Evolutionary conservation across 2,797 vertebrate genomes (phyloP).

Genomic region (Chiloscyllium punctatum): DNA sequence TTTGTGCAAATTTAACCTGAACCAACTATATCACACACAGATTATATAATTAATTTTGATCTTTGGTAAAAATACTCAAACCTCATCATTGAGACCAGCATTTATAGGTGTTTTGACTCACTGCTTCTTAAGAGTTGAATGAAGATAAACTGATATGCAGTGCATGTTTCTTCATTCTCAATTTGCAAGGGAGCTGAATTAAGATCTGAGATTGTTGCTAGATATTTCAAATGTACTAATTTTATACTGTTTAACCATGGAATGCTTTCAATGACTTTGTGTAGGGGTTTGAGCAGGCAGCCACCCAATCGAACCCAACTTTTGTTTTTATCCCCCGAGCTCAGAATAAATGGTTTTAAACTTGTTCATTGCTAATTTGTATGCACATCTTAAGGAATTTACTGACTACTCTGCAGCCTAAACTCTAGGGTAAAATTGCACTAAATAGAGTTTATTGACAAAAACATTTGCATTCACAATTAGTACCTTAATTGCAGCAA

Average conservation of each 20-base stretch:
- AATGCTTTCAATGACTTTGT: background rate
- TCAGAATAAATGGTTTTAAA: background rate
- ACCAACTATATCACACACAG: background rate
- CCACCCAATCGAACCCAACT: background rate
- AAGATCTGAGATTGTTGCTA: no score
- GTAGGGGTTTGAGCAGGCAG: background rate
- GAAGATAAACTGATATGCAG: background rate
- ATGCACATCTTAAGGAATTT: background rate
- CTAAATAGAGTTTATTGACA: background rate
- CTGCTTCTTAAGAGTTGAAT: background rate
- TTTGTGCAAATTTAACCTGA: background rate
- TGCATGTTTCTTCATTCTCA: background rate
- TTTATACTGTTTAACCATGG: background rate
- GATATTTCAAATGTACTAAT: background rate
- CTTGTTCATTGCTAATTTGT: background rate
- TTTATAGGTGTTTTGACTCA: background rate
- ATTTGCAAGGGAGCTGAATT: background rate
- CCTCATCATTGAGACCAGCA: background rate
- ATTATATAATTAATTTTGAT: background rate
- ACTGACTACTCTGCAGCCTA: background rate
- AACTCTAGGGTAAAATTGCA: background rate
- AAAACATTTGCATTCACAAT: background rate
- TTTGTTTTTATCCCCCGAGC: background rate
- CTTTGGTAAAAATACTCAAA: background rate
- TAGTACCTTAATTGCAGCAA: background rate